phyloP scores from a whole-genome alignment of 2,888 invertebrate genomes.

The Rotaria sp. region DNA sequence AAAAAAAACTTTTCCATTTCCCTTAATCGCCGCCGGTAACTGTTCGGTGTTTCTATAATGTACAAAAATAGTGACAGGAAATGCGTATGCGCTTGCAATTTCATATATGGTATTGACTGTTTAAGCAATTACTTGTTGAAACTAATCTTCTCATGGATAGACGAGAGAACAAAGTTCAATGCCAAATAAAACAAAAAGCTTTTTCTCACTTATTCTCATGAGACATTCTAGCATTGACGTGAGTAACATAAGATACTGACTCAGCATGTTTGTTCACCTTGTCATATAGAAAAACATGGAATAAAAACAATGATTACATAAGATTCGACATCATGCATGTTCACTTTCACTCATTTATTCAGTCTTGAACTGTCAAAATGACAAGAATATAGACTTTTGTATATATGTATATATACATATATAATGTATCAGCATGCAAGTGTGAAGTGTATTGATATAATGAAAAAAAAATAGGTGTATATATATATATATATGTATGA shows the following conservation, averaged over 20 bases:
- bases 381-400: not conserved
- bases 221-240: not conserved
- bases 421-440: not conserved
- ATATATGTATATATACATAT: not conserved
- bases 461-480: not conserved
- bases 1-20: not conserved
- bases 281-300: not conserved
- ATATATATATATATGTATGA: not conserved
- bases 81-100: not conserved
- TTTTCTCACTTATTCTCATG: not conserved
- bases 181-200: not conserved
- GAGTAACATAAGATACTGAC: not conserved
- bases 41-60: not conserved
- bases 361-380: not conserved
- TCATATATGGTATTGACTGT: not conserved
- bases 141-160: not conserved
- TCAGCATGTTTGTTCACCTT: not conserved
- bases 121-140: not conserved
- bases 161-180: not conserved
- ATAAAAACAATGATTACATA: not conserved
- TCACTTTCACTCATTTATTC: not conserved
- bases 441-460: not conserved
- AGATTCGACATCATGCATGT: not conserved
- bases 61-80: not conserved
- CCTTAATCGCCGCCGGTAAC: not conserved